Base-by-base conservation (phyloP, 2,113 vertebrate species). In the Antigone vipio region DNA sequence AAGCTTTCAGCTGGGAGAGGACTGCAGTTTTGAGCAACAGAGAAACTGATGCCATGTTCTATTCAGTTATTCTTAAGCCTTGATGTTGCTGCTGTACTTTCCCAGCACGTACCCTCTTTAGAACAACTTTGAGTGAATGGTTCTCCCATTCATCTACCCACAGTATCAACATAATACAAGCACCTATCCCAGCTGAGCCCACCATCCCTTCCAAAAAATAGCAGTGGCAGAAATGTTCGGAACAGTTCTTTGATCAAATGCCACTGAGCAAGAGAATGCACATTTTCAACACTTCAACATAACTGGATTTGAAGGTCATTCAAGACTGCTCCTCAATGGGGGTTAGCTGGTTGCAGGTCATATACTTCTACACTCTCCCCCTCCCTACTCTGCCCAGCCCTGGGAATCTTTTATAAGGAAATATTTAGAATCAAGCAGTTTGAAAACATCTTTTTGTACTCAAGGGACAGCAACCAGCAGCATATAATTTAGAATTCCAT, bases 1-100 rank as follows among this genome's bases (percentile, higher is more conserved):
- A 96, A 94, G 78, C 83, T 95, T 95, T 89, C 80, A 93, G 90
- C 73, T 92, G 60, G 81, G 34, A 76, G 67, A 84, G 44, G 66
- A 75, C 53, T 23, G 3, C 55, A 82, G 26, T 29, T 95, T 72
- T 34, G 49, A 93, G 83, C 85, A 88, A 87, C 67, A 83, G 72
- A 80, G 45, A 75, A 62, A 72, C 32, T 0, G 1, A 30, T 83
- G 87, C 74, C 92, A 63, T 23, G 27, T 56, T 87, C 92, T 69
- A 15, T 52, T 87, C 58, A 62, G 72, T 69, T 76, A 71, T 53
- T 81, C 45, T 81, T 40, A 47, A 58, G 47, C 30, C 55, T 63
- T 10, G 2, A 50, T 52, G 89, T 50, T 73, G 81, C 55, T 84
- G 81, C 81, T 85, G 38, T 34, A 24, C 73, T 94, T 91, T 91